Conservation (phyloP, 1,140 invertebrate species). For the Thrips palmi region DNA sequence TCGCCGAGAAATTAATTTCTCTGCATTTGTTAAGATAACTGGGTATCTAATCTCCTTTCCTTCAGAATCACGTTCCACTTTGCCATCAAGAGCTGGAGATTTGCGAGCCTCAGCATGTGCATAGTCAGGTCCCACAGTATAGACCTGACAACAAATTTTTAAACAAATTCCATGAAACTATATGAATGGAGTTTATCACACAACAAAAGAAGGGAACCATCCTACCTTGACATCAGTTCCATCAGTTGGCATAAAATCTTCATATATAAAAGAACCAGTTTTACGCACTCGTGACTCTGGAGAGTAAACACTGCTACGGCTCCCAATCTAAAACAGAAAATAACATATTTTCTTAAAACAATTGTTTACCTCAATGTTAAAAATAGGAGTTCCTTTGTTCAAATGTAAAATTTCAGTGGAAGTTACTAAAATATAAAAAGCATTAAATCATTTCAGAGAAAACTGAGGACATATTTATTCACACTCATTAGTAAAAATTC, state of each 20-base stretch:
- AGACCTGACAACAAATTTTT: slow-evolving; percentile 37
- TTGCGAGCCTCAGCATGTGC: slow-evolving; percentile 98
- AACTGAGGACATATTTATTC: no score
- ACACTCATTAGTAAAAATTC: background rate
- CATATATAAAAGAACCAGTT: slow-evolving; percentile 97
- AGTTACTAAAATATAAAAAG: no score
- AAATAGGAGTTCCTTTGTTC: no score
- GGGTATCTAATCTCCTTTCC: slow-evolving; percentile 98
- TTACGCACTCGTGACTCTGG: slow-evolving; percentile 89
- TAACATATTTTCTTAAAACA: background rate
- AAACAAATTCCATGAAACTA: slow-evolving; percentile 9
- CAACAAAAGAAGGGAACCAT: no score
- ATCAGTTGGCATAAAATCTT: slow-evolving; percentile 99
- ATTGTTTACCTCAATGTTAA: background rate
- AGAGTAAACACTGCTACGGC: slow-evolving; percentile 94
- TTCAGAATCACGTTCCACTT: slow-evolving; percentile 94
- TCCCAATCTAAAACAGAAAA: slow-evolving; percentile 61
- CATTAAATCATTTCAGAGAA: no score
- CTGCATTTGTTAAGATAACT: slow-evolving; percentile 78
- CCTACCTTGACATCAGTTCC: slow-evolving; percentile 74
- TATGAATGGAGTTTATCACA: background rate
- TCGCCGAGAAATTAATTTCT: slow-evolving; percentile 98
- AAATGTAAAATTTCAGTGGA: no score
- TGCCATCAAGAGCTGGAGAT: slow-evolving; percentile 93
- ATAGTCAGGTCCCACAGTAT: slow-evolving; percentile 93